Conservation (phyloP, 2,888 invertebrate species). For the Gibbula magus region DNA sequence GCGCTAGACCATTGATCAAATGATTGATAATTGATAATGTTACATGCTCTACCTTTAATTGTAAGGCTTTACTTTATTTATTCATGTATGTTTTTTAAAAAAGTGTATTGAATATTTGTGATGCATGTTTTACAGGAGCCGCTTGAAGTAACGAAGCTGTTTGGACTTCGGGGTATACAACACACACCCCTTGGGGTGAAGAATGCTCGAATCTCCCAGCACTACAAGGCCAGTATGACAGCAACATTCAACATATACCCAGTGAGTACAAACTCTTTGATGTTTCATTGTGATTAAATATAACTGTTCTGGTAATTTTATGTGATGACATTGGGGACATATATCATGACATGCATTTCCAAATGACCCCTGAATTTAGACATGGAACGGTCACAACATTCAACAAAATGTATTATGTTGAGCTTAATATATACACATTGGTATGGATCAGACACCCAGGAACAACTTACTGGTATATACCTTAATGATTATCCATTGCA, state of each 20-base stretch:
- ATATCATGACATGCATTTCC: too few species aligned
- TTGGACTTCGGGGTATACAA: slow-evolving; percentile 78
- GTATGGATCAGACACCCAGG: too few species aligned
- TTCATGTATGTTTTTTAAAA: background rate
- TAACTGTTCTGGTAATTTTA: too few species aligned
- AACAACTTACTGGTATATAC: too few species aligned
- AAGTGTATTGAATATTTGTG: background rate
- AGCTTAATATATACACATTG: too few species aligned
- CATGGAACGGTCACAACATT: too few species aligned
- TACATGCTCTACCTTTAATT: background rate
- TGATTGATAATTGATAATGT: background rate
- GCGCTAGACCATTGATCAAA: too few species aligned
- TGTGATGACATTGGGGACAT: too few species aligned
- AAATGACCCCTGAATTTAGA: too few species aligned
- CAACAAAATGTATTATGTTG: too few species aligned
- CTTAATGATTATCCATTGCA: too few species aligned
- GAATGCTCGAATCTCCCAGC: slow-evolving; percentile 79
- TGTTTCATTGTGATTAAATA: background rate
- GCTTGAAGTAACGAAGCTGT: slow-evolving; percentile 78
- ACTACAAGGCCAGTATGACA: slow-evolving; percentile 79
- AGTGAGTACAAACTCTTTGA: slow-evolving; percentile 50
- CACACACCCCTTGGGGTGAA: slow-evolving; percentile 78
- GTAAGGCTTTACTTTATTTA: slow-evolving; percentile 1
- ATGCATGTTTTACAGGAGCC: slow-evolving; percentile 74
- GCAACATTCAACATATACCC: slow-evolving; percentile 79